Percentiles rank a stretch among this genome's conserved stretches.
phyloP scores from a whole-genome alignment of 2,888 invertebrate genomes.

The Heliconius hortense region DNA sequence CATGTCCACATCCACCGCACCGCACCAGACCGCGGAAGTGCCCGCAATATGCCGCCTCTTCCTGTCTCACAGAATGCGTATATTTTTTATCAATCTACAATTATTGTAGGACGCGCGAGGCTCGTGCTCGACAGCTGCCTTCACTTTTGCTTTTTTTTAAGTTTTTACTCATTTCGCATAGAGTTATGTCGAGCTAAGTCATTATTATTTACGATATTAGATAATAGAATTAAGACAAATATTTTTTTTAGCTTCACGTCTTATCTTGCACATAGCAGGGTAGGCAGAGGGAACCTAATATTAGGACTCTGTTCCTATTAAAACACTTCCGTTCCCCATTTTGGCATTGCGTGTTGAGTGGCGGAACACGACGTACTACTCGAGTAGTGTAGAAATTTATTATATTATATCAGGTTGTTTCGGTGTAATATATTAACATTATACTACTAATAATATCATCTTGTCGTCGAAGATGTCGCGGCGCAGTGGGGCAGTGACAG shows the following conservation, averaged over 20 bases:
- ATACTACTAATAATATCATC: too few relatives aligned
- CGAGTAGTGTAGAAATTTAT: too few relatives aligned
- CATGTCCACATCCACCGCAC: constrained; percentile 6
- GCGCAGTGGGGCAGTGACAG: too few relatives aligned
- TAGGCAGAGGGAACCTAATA: background rate
- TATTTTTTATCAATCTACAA: constrained; percentile 63
- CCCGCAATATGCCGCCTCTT: constrained; percentile 76
- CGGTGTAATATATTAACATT: too few relatives aligned
- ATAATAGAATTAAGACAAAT: background rate
- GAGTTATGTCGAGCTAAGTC: background rate
- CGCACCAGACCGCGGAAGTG: constrained; percentile 63
- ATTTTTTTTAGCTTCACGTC: background rate
- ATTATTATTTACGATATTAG: constrained; percentile 11
- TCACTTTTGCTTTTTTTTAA: constrained; percentile 37
- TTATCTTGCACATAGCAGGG: background rate
- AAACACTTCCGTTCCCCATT: too few relatives aligned
- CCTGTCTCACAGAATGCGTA: constrained; percentile 74
- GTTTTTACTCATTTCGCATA: constrained; percentile 33
- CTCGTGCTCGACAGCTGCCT: constrained; percentile 63
- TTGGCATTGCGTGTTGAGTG: too few relatives aligned
- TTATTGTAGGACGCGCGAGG: constrained; percentile 55
- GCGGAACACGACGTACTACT: too few relatives aligned
- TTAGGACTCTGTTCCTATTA: too few relatives aligned
- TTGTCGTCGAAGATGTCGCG: too few relatives aligned
- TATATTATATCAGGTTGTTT: too few relatives aligned